Base-by-base conservation (phyloP, 1,140 invertebrate species). In the Tetragonula clypearis region DNA sequence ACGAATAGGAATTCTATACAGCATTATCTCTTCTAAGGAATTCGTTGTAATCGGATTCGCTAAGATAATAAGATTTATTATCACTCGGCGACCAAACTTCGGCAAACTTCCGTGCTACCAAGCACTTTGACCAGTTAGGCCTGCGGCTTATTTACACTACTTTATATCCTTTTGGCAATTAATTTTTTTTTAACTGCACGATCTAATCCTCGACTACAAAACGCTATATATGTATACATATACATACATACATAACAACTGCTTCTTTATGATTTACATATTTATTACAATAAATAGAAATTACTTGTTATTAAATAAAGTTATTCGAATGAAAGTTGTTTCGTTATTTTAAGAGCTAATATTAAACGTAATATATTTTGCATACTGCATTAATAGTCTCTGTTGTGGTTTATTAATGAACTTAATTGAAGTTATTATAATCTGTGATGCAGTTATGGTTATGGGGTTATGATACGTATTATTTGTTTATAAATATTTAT, bases 61-160 rank as follows among this genome's bases (percentile, higher is more conserved):
- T 81, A 60, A 74, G 88, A 87, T 90, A 90, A 90, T 85, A 86
- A 88, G 88, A 90, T 90, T 90, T 88, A 88, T 88, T 86, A 82
- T 62, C 82, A 79, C 65, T 83, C 80, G 77, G 78, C 80, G 73
- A 56, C 15, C 75, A 72, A 85, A 82, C 80, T 81, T 85, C 86
- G 60, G 87, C 75, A 89, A 88, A 90, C 86, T 90, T 90, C 77
- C 71, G 76, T 58, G 49, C 62, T 30, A 79, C 72, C 21, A 41
- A 26, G 23, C 49, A 71, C 72, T 41, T 56, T 62, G 73, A n/a
- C 72, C 41, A 9, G 41, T 49, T 49, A 58, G 30, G 21, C 72
- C 62, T 26, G 49, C 11, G 66, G 71, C 35, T 75, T 73, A 56
- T 62, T n/a, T n/a, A n/a, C 6, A 49, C 8, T 56, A 35, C n/a